Evolutionary conservation across 2,113 vertebrate genomes (phyloP).

Genomic region (Azemiops feae): DNA sequence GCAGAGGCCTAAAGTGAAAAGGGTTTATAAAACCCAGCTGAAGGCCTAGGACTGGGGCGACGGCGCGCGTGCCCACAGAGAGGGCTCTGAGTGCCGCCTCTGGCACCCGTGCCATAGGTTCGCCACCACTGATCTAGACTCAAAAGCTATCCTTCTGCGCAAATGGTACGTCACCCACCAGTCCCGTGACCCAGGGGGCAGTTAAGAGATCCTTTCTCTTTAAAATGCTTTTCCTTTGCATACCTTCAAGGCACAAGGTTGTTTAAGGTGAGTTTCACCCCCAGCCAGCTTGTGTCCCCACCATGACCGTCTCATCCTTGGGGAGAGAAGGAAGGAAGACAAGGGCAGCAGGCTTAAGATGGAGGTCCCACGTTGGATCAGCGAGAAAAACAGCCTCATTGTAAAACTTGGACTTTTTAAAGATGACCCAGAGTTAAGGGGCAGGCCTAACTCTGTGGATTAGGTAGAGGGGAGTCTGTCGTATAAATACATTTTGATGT

Average conservation of each 20-base stretch:
- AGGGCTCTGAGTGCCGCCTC: no score
- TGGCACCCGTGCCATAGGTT: no score
- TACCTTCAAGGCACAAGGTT: no score
- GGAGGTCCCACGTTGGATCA: not conserved
- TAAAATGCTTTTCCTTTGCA: not conserved
- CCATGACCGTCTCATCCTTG: no score
- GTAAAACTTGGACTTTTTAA: slow-evolving; percentile 69
- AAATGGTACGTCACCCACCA: no score
- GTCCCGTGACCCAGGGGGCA: not conserved
- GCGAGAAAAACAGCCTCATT: slow-evolving; percentile 55
- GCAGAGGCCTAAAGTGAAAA: no score
- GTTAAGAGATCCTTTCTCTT: not conserved
- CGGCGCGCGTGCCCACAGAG: no score
- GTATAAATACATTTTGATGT: slow-evolving; percentile 72
- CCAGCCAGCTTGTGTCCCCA: not conserved
- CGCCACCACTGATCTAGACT: no score
- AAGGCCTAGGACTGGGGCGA: no score
- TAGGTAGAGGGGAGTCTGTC: slow-evolving; percentile 66
- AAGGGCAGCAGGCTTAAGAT: not conserved
- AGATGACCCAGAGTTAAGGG: slow-evolving; percentile 64
- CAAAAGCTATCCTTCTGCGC: not conserved
- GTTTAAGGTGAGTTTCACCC: no score
- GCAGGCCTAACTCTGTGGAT: slow-evolving; percentile 67
- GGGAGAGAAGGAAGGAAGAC: not conserved
- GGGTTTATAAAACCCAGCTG: no score